These are phyloP conservation scores for Denticeps clupeoides DNA, from an alignment of 2,797 vertebrate species.

Conservation along the genomic window DNA sequence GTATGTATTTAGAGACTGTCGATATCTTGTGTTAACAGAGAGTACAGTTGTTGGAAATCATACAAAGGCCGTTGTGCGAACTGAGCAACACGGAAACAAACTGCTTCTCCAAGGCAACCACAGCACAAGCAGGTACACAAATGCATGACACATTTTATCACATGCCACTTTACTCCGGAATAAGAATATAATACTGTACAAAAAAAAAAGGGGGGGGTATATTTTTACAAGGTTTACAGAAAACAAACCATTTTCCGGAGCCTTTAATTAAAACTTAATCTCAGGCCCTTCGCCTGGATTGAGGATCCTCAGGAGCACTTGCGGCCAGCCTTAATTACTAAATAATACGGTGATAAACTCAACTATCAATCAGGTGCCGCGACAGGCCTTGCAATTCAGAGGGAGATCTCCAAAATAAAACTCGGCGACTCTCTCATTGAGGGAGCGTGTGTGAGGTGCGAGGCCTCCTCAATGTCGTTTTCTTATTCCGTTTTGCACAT, in stretches of 20 bases:
- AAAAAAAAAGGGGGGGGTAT: slow-evolving; percentile 43
- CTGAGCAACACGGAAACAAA: too few species aligned
- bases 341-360: slow-evolving; percentile 67
- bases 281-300: slow-evolving; percentile 51
- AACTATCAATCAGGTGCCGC: slow-evolving; percentile 59
- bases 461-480: too few species aligned
- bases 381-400: slow-evolving; percentile 56
- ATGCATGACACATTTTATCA: slow-evolving; percentile 14
- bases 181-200: slow-evolving; percentile 21
- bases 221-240: slow-evolving; percentile 42
- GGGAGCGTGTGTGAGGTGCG: slow-evolving; percentile 21
- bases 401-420: slow-evolving; percentile 51
- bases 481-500: too few species aligned
- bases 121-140: slow-evolving; percentile 9
- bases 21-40: too few species aligned
- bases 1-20: too few species aligned
- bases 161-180: slow-evolving; percentile 12
- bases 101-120: background rate
- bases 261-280: slow-evolving; percentile 60
- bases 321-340: slow-evolving; percentile 61
- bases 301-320: slow-evolving; percentile 52
- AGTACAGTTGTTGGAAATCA: too few species aligned
- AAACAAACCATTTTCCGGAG: slow-evolving; percentile 54
- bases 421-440: slow-evolving; percentile 56
- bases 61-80: too few species aligned